Base-by-base conservation (phyloP, 2,888 invertebrate species). In the Toxonevra muliebris region DNA sequence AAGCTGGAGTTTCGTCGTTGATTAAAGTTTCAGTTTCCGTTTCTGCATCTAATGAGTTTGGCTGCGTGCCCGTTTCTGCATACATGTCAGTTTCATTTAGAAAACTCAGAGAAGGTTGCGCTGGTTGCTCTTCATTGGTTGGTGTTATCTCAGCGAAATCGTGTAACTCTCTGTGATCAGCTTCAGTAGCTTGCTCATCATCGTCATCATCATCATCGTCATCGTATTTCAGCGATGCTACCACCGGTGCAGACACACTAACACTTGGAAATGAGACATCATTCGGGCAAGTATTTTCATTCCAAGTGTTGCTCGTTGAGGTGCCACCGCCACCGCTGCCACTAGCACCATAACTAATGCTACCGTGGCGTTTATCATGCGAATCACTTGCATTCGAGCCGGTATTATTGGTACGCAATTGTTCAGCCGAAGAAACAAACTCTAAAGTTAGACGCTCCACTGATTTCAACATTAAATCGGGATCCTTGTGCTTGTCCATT, bases 221-320 rank as follows among this genome's bases (percentile, higher is more conserved):
- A 74, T 91, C 90, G 75, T 90, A 90, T 65, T 88, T 88, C 69
- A 92, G 88, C 0, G 93, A 92, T 0, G 89, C 88, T 2, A 91
- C 88, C 76, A 91, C 86, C 0, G 93, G 93, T 0, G 90, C 90
- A 45, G 92, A 91, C 43, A 92, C 89, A 74, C 93, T 93, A 65
- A 94, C 89, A 61, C 92, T 93, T 0, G 94, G 94, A 82, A 93
- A 93, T 0, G 93, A 92, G 43, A 92, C 87, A 80, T 93, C 87
- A 80, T 93, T 92, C 0, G 92, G 92, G 62, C 90, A 90, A 1
- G 91, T 90, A 81, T 93, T 91, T 65, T 94, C 93, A 77, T 92
- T 93, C 93, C 94, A 94, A 0, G 93, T 93, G 79, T 92, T 92
- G 71, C 83, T 80, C 9, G 79, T 77, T 52, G 48, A 61, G 13